Evolutionary conservation across 2,113 vertebrate species (phyloP), one percentile per base, ranked within the genome.

Genomic region (Carlito syrichta): DNA sequence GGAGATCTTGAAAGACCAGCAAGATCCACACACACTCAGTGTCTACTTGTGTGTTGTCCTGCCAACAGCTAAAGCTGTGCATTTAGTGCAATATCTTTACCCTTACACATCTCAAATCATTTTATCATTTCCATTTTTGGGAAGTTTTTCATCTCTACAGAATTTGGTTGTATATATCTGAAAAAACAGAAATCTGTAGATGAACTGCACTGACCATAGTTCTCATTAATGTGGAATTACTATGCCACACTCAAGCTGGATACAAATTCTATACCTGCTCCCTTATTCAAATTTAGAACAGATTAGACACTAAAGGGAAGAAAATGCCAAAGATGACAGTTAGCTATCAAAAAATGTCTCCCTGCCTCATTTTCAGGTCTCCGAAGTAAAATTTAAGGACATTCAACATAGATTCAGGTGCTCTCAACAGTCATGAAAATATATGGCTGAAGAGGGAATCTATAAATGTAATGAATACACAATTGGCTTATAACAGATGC

Each of bases 401-500:
- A 82, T 96, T 96, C 78, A 93, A 71, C 63, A 84, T 10, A 94
- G 71, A 93, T 83, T 96, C 91, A 89, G 97, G 89, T 95, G 52
- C 76, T 93, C 69, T 96, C 91, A 95, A 92, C 48, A 77, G 79
- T 76, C 86, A 97, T 95, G 96, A 97, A 97, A 97, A 93, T 95
- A 97, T 94, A 97, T 73, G 79, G 79, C 45, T 94, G 69, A 89
- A 94, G 91, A 94, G 96, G 78, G 95, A 94, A 96, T 95, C 95
- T 95, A 96, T 97, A 97, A 97, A 96, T 94, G 83, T 96, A 97
- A 97, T 91, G 91, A 97, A 97, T 97, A 97, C 93, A 97, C 93
- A 97, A 96, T 77, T 97, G 97, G 83, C 91, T 97, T 96, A 94
- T 96, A 97, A 94, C 78, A 93, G 83, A 96, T 93, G 48, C 91